Base-by-base conservation (phyloP, 2,113 vertebrate species). In the Lagopus leucura region DNA sequence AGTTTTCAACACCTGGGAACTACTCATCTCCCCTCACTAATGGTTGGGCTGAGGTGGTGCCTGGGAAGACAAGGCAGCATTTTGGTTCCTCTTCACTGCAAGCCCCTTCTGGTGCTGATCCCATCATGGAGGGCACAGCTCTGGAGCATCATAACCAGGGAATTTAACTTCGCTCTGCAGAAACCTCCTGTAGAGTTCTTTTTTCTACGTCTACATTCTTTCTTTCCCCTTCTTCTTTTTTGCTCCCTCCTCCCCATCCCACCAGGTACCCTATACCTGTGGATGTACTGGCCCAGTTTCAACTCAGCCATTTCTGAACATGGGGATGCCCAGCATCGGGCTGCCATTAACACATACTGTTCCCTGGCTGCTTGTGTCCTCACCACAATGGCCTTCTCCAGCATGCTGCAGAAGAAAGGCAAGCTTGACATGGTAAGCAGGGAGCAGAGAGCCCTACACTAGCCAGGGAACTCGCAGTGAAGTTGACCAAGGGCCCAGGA, bases 281-380 rank as follows among this genome's bases (percentile, higher is more conserved):
- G 99, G 99, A 98, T 99, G 98, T 99, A 98, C 96, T 99, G 99
- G 99, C 99, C 99, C 93, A 99, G 99, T 97, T 99, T 99, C 97
- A 99, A 99, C 96, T 99, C 99, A 0, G 99, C 99, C 38, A 96
- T 99, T 90, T 97, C 99, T 58, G 64, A 97, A 5, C 98, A 99
- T 0, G 99, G 99, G 13, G 99, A 99, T 2, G 98, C 98, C 22
- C 99, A 99, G 95, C 99, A 99, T 96, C 98, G 99, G 16, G 97
- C 99, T 0, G 98, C 96, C 95, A 98, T 99, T 82, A 99, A 99
- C 96, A 99, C 99, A 0, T 99, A 99, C 95, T 97, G 99, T 64
- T 97, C 98, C 0, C 93, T 99, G 89, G 98, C 99, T 0, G 94
- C 99, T 45, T 98, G 97, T 4, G 99, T 99, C 77, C 98, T 99